phyloP scores from a whole-genome alignment of 2,797 vertebrate species.

The Lacerta bilineata region DNA sequence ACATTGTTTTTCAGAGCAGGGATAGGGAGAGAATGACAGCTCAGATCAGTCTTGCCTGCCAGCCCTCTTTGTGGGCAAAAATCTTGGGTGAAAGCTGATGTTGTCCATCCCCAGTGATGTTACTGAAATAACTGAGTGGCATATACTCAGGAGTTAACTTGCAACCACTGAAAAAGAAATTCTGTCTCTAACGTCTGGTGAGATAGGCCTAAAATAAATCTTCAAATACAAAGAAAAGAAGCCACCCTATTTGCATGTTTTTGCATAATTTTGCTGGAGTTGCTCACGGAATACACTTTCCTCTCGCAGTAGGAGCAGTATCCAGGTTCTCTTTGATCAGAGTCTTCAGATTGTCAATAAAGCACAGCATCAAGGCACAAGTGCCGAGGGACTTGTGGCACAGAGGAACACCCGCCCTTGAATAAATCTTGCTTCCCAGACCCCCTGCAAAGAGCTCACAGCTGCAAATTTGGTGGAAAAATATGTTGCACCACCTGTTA shows the following conservation, averaged over 20 bases:
- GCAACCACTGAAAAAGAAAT: background rate
- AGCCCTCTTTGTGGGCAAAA: background rate
- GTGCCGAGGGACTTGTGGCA: rapidly evolving
- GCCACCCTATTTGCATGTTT: conserved; percentile 32
- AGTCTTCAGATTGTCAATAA: conserved; percentile 12
- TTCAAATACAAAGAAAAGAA: conserved; percentile 44
- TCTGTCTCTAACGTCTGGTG: background rate
- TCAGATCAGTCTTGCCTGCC: background rate
- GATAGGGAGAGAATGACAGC: background rate
- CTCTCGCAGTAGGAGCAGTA: conserved; percentile 28
- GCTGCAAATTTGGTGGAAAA: background rate
- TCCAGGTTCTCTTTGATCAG: conserved; percentile 29
- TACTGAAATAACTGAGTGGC: background rate
- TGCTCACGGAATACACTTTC: background rate
- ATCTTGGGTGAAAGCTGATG: background rate
- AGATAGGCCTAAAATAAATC: background rate
- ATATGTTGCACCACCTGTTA: background rate
- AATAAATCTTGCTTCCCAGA: background rate
- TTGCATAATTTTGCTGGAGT: conserved; percentile 17
- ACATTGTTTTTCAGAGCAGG: background rate
- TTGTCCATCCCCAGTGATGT: background rate
- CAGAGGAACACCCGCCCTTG: rapidly evolving
- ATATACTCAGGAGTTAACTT: background rate
- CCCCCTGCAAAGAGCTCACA: rapidly evolving
- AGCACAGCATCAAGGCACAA: background rate